Evolutionary conservation across 2,888 invertebrate species (phyloP), one percentile per base, ranked within the genome.

Genomic region (Tenodera sinensis): DNA sequence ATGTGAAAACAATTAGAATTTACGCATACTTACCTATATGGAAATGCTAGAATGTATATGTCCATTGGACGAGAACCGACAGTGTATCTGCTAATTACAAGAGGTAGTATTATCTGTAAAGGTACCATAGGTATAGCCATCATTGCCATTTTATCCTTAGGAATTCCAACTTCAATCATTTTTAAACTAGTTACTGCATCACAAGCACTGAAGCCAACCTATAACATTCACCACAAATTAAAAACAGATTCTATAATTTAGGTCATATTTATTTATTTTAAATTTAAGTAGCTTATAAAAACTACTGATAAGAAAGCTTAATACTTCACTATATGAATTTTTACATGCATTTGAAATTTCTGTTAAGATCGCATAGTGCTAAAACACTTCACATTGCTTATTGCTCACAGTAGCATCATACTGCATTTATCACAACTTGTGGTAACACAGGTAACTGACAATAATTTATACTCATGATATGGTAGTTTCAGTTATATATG

Each of bases 131-230:
- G 99, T 82, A 99, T 96, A 1, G 98, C 98, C 92, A 99, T 94
- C 89, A 99, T 94, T 0, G 99, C 99, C 89, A 99, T 94, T 91
- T 97, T 97, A 93, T 99, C 99, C 92, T 98, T 98, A 0, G 99
- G 98, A 87, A 99, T 97, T 25, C 99, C 99, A 42, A 97, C 97
- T 93, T 99, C 99, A 1, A 99, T 97, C 87, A 99, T 94, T 93
- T 99, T 99, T 90, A 99, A 94, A 3, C 98, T 97, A 28, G 99
- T 98, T 0, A 99, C 98, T 30, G 98, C 97, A 94, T 99, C 99
- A 90, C 98, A 97, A 0, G 99, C 98, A 83, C 98, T 97, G 94
- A 99, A 99, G 4, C 98, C 98, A 91, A 99, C 95, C 98, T 98
- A 92, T 90, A 94, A 94, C 91, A 90, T 54, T 15, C n/a, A 84